Conservation (phyloP, 30 jellyfish, hydroid and myxozoan genomes). For the Turritopsis rubra region DNA sequence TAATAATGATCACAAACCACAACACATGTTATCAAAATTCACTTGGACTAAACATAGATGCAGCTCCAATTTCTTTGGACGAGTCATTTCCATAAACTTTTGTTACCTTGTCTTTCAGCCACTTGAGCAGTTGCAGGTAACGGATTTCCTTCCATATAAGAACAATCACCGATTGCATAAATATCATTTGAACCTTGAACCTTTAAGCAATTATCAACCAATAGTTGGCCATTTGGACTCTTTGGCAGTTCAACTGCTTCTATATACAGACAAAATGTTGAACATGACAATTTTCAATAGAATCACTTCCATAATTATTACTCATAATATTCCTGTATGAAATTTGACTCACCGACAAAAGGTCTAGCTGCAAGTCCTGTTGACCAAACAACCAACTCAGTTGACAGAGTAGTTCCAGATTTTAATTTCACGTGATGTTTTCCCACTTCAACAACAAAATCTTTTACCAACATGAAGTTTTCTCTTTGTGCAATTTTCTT, state of each 20-base stretch:
- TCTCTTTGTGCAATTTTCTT: conserved; percentile 60
- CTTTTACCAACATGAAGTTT: conserved; percentile 51
- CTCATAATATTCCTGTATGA: too few relatives aligned
- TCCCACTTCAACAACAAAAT: conserved; percentile 81
- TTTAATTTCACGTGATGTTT: conserved; percentile 54
- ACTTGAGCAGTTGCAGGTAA: conserved; percentile 88
- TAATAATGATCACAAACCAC: too few relatives aligned
- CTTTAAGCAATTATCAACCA: conserved; percentile 53
- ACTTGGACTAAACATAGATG: too few relatives aligned
- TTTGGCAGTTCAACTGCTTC: conserved; percentile 32
- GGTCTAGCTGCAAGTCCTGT: conserved; percentile 90
- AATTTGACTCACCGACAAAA: conserved; percentile 25
- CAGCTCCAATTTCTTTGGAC: too few relatives aligned
- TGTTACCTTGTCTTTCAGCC: conserved; percentile 83
- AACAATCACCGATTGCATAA: conserved; percentile 92
- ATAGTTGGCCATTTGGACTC: conserved; percentile 44
- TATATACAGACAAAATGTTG: conserved; percentile 1
- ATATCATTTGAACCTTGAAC: conserved; percentile 49
- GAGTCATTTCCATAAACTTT: too few relatives aligned
- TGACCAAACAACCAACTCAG: conserved; percentile 97
- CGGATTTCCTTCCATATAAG: conserved; percentile 48
- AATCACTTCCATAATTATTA: too few relatives aligned
- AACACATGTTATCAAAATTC: too few relatives aligned
- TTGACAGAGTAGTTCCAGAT: conserved; percentile 62
- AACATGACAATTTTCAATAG: background rate